These are phyloP conservation scores for Paradoxurus hermaphroditus DNA, from an alignment of 2,113 vertebrate genomes.

Conservation along the genomic window DNA sequence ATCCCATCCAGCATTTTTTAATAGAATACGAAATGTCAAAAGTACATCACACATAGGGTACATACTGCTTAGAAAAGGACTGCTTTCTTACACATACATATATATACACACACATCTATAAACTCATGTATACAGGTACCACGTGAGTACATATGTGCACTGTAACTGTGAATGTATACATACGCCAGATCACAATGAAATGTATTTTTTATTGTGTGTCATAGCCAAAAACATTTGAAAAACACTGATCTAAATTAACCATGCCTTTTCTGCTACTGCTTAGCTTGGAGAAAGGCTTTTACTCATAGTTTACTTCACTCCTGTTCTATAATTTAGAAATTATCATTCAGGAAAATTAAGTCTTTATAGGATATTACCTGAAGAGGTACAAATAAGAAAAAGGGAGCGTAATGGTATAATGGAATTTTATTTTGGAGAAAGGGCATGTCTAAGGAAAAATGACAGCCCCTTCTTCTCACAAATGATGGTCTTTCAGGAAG, in stretches of 20 bases:
- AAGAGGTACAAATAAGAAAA: not conserved
- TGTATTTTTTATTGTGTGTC: not conserved
- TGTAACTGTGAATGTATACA: not conserved
- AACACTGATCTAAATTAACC: not conserved
- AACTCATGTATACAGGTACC: not conserved
- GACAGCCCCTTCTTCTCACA: not conserved
- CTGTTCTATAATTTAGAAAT: not conserved
- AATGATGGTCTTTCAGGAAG: not conserved
- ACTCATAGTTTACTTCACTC: constrained; percentile 10
- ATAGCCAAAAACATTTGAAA: not conserved
- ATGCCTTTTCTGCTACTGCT: not conserved
- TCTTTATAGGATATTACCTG: not conserved
- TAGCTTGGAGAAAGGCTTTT: not conserved
- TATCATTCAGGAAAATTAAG: constrained; percentile 22
- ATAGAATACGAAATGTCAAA: not conserved
- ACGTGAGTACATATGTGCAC: not conserved
- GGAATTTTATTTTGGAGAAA: not conserved
- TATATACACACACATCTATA: not conserved
- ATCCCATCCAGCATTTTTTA: not conserved
- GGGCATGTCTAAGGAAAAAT: not conserved
- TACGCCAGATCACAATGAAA: not conserved
- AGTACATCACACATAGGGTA: not conserved
- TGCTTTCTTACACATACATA: not conserved
- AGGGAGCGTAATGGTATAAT: not conserved
- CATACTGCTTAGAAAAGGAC: not conserved